Evolutionary conservation across 2,888 invertebrate species (phyloP), one percentile per base, ranked within the genome.

Genomic region (Allacma fusca): DNA sequence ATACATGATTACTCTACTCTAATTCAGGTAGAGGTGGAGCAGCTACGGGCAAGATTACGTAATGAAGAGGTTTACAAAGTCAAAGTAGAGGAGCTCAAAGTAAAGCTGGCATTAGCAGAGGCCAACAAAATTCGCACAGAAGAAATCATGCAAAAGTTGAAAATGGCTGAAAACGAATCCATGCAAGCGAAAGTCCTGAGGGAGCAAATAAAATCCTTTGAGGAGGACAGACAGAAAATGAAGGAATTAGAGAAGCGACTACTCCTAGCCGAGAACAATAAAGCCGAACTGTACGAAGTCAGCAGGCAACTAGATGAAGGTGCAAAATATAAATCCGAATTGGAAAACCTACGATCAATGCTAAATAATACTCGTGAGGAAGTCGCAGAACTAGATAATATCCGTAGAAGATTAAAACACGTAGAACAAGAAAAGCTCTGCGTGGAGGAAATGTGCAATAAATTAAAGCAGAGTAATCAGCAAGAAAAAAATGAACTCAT

Each of bases 251-350:
- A 21, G 28, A 59, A 23, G 59, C 29, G 19, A 19, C 19, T 65
- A n/a, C 21, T 65, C 7, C 43, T 65, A 65, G 75, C 75, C 7
- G 75, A 75, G 44, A 50, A 65, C 29, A 65, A 67, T 23, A 65
- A 67, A 50, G 26, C 7, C 1, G 50, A 75, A 29, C 44, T 50
- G 9, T 28, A 44, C 1, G 28, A 59, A 67, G 44, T 75, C 44
- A 43, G 65, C 64, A 23, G 50, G n/a, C 65, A 75, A 28, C 44
- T 67, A n/a, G 65, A 50, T 29, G 75, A 75, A 23, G 43, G 44
- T 34, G 44, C 64, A 9, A 19, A 13, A 19, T 43, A 75, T 26
- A 65, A 50, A 44, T 21, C 65, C 50, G 57, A 67, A 28, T 26
- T 75, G 19, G 62, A 62, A 23, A 26, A 62, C 23, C 24, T 62